A percentile compares a stretch with the other conserved stretches of the same genome.
phyloP scores from a whole-genome alignment of 2,888 invertebrate species.

The Epiblema foenella region DNA sequence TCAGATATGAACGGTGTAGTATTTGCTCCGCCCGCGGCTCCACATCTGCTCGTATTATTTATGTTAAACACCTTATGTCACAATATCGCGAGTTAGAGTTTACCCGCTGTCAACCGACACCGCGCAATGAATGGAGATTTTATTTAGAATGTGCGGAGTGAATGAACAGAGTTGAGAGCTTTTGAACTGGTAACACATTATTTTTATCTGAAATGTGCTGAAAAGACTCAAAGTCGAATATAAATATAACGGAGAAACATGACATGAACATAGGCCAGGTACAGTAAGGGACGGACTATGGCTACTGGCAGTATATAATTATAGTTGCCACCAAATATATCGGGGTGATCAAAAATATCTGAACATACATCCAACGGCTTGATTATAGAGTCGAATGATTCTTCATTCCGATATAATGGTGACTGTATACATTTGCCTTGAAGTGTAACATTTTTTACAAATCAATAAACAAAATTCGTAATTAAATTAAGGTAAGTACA shows the following conservation, averaged over 20 bases:
- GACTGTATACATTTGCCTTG: no score
- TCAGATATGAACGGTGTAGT: conserved; percentile 70
- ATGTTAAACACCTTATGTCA: conserved; percentile 85
- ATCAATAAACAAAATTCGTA: neutral
- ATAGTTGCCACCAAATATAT: no score
- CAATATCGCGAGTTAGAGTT: conserved; percentile 82
- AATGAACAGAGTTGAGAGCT: conserved; percentile 31
- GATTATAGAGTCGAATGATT: no score
- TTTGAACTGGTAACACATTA: conserved; percentile 25
- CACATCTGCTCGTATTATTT: conserved; percentile 84
- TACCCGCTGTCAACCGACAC: conserved; percentile 63
- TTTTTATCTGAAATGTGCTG: conserved; percentile 7
- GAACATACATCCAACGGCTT: no score
- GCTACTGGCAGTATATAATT: no score
- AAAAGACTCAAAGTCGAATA: no score
- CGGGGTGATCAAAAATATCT: no score
- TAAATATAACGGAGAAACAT: no score
- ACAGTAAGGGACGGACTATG: no score
- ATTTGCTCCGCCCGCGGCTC: conserved; percentile 80
- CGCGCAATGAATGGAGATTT: conserved; percentile 64
- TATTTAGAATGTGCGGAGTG: conserved; percentile 61
- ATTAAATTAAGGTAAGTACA: neutral
- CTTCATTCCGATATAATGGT: neutral
- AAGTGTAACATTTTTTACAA: neutral
- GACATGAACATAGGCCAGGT: no score